Percentiles rank a stretch among this genome's conserved stretches.
These are phyloP conservation scores for Ursus arctos DNA, from an alignment of 2,113 vertebrate genomes.

Conservation along the genomic window DNA sequence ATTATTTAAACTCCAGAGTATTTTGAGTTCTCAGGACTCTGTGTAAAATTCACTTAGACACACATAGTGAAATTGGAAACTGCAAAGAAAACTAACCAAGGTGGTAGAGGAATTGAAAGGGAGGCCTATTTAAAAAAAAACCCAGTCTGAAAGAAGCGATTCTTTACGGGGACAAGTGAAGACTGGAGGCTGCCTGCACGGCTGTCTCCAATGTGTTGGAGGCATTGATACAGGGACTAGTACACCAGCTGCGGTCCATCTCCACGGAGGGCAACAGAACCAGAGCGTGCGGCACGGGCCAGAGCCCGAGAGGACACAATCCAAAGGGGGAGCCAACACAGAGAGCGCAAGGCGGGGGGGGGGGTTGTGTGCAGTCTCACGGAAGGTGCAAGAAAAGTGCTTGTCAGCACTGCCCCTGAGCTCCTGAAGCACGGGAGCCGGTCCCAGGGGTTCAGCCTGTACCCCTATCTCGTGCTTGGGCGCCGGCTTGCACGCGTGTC, in stretches of 20 bases:
- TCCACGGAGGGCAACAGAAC: background rate
- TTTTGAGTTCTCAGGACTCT: background rate
- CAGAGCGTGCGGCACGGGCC: background rate
- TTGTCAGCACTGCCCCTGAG: background rate
- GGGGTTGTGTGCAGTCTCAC: background rate
- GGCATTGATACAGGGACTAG: background rate
- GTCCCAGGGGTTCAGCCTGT: background rate
- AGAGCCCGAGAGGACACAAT: background rate
- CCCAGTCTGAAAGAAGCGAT: background rate
- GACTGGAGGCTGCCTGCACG: background rate
- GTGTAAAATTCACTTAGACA: slow-evolving; percentile 23
- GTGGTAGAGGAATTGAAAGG: slow-evolving; percentile 7
- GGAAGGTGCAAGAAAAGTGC: background rate
- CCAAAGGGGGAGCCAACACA: background rate
- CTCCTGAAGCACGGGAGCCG: fast-evolving
- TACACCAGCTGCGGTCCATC: background rate
- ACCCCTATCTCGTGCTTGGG: background rate
- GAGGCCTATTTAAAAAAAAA: background rate
- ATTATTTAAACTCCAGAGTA: background rate
- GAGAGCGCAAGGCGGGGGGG: too few relatives aligned
- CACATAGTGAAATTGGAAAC: slow-evolving; percentile 1
- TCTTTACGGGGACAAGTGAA: background rate
- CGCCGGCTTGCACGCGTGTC: fast-evolving
- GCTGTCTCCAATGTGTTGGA: background rate
- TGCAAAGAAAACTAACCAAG: background rate